Evolutionary conservation across 2,888 invertebrate genomes (phyloP), one percentile per base, ranked within the genome.

Genomic region (Pseudococcus jackbeardsleyi): DNA sequence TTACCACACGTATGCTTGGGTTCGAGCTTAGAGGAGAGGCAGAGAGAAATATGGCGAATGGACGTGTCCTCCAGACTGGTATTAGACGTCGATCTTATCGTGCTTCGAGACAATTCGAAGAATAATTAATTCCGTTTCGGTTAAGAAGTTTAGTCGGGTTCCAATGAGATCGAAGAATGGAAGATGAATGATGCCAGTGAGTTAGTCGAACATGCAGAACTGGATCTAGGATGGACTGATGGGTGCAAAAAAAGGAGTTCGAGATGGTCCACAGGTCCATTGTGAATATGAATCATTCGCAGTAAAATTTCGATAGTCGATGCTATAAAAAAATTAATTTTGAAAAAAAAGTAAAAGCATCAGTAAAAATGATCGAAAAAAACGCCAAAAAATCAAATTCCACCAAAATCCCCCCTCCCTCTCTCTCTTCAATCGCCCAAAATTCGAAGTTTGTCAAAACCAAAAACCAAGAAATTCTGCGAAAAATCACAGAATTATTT

Each of bases 121-220:
- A 72, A 72, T 72, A 72, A 33, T 72, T 72, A 33, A 72, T 72
- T 72, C 72, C 64, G 64, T 64, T 64, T 64, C 64, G 64, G 64
- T 64, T 64, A 22, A 5, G 64, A 64, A 64, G 64, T 64, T 64
- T 64, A 22, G 9, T 64, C 22, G 64, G 64, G 5, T 64, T 22
- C 64, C 6, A 64, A 64, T 64, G 11, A 22, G 64, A 64, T 64
- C 64, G 64, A 64, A 64, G 64, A 64, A 64, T 64, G 22, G 64
- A 64, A 64, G 64, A 64, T 64, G 64, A 64, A 64, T 64, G 64
- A 64, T 64, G 64, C 64, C 22, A 64, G 22, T 19, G 22, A 22
- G 22, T 22, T 11, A 64, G 9, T 59, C 9, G 7, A 64, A 22
- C 9, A n/a, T 4, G 59, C 17, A 22, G 22, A 54, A 54, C 54